Evolutionary conservation across 2,113 vertebrate genomes (phyloP).

Genomic region (Mustela lutreola): DNA sequence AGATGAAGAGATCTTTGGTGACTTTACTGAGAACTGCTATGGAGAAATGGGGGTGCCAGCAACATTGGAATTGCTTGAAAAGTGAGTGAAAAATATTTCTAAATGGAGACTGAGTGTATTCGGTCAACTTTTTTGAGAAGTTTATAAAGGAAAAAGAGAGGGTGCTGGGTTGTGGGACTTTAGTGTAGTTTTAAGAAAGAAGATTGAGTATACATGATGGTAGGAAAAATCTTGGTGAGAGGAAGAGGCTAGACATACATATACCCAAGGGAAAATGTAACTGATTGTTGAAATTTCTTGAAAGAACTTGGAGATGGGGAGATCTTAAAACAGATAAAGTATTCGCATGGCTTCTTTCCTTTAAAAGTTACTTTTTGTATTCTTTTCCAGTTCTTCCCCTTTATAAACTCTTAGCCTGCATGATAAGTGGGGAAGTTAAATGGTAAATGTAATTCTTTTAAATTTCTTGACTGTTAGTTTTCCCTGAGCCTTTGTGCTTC

Average conservation of each 20-base stretch:
- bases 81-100: background rate
- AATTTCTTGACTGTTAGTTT: constrained; percentile 43
- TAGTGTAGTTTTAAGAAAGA: background rate
- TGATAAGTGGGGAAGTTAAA: constrained; percentile 13
- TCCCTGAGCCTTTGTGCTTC: background rate
- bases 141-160: constrained; percentile 26
- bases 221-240: background rate
- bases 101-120: background rate
- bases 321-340: background rate
- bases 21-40: background rate
- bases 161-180: background rate
- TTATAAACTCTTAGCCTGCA: background rate
- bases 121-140: background rate
- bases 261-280: background rate
- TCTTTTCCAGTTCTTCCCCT: background rate
- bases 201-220: constrained; percentile 24
- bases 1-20: constrained; percentile 14
- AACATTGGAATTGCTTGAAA: background rate
- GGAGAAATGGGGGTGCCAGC: background rate
- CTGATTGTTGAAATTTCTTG: constrained; percentile 1
- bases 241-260: background rate
- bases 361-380: background rate
- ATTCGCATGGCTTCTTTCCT: background rate
- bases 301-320: background rate
- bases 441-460: constrained; percentile 41